Conservation (phyloP, 1,140 invertebrate genomes). For the Aradophagus sp. region DNA sequence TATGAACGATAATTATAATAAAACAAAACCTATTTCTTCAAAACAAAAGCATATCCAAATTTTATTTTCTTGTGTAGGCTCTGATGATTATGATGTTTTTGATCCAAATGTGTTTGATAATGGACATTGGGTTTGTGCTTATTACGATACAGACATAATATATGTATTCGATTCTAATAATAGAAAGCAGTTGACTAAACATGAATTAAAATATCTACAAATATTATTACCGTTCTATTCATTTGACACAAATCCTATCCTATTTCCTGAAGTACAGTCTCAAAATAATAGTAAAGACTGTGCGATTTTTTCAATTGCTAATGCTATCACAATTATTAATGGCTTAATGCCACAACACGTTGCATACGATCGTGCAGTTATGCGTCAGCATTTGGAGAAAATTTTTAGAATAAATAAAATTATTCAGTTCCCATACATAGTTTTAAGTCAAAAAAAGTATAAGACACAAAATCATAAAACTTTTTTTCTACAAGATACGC, state of each 20-base stretch:
- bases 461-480: too few species aligned
- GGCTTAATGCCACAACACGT: constrained; percentile 12
- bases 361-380: neutral
- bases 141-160: constrained; percentile 24
- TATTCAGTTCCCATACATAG: constrained; percentile 5
- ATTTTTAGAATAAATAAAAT: constrained; percentile 14
- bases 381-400: constrained; percentile 13
- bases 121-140: constrained; percentile 34
- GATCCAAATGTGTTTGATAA: constrained; percentile 4
- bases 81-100: constrained; percentile 2
- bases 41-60: constrained; percentile 27
- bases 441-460: too few species aligned
- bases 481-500: too few species aligned
- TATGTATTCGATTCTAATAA: constrained; percentile 19
- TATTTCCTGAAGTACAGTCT: constrained; percentile 14
- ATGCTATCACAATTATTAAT: constrained; percentile 10
- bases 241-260: constrained; percentile 11
- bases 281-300: constrained; percentile 20
- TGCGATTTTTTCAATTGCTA: constrained; percentile 16
- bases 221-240: constrained; percentile 23
- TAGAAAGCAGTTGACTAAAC: constrained; percentile 1
- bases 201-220: constrained; percentile 4
- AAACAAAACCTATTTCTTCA: constrained; percentile 9
- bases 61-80: constrained; percentile 32
- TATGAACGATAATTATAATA: too few species aligned